Evolutionary conservation across 2,888 invertebrate species (phyloP).

Genomic region (Leptopilina syphax): DNA sequence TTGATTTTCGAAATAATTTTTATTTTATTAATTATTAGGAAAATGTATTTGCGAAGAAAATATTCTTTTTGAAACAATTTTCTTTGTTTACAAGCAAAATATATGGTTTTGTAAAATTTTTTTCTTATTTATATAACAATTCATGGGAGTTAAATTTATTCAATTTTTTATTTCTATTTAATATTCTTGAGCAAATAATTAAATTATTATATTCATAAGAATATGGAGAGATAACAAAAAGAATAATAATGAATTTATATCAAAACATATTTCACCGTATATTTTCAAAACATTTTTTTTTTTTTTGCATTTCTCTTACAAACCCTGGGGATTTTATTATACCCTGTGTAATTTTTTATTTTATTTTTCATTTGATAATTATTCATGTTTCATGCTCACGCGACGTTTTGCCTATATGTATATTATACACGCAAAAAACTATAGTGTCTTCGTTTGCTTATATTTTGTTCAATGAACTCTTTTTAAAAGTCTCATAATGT

Average conservation of each 20-base stretch:
- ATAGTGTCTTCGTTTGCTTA: neutral
- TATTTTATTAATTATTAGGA: too few species aligned
- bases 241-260: neutral
- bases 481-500: neutral
- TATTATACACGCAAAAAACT: constrained; percentile 1
- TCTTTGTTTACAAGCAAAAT: too few species aligned
- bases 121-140: too few species aligned
- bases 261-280: neutral
- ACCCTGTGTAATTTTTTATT: constrained; percentile 3
- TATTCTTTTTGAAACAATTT: too few species aligned
- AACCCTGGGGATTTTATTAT: neutral
- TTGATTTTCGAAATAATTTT: too few species aligned
- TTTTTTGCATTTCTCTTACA: neutral
- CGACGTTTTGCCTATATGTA: neutral
- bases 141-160: too few species aligned
- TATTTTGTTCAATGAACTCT: constrained; percentile 28
- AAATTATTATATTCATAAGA: too few species aligned
- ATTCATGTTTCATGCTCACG: constrained; percentile 20
- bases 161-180: too few species aligned
- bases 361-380: constrained; percentile 23
- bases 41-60: too few species aligned
- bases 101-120: too few species aligned
- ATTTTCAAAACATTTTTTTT: neutral
- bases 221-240: too few species aligned
- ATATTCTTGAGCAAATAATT: too few species aligned